Evolutionary conservation across 2,888 invertebrate species (phyloP), one percentile per base, ranked within the genome.

Genomic region (Meandrusa payeni): DNA sequence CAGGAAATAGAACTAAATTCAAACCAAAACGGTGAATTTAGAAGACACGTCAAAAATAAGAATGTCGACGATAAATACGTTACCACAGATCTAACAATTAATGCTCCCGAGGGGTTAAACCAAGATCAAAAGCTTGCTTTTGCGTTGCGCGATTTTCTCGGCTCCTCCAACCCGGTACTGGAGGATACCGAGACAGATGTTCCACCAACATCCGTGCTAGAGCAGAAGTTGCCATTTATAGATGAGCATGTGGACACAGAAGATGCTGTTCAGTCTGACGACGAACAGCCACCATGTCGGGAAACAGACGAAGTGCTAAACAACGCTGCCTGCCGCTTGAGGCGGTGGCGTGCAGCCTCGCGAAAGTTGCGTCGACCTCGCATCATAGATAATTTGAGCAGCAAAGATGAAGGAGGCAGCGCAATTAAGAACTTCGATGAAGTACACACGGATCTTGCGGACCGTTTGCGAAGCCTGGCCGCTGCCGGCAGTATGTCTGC

Each of bases 331-430:
- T 83, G 88, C 52, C 76, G 89, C 40, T 66, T 90, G 59, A 76
- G 85, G 49, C 66, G 87, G 31, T 87, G 89, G 75, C 82, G 88
- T 22, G 88, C 89, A 29, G 81, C 89, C 2, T 82, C 89, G 7
- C 71, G 89, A 31, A 86, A 89, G 55, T 69, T 89, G 20, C 79
- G 86, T 1, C 81, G 72, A 54, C 90, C 69, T 51, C 68, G 76
- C 54, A 89, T 73, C 23, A 89, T 89, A 34, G 87, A 89, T 59
- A 88, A 89, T 50, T 71, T 86, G 41, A 75, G 72, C 54, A 69
- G 72, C 2, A 64, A 61, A 26, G 76, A 71, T 17, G 74, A 73
- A 27, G 72, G 73, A 1, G 60, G 69, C 7, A 63, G 61, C 34
- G 47, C 52, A 3, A 59, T 55, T 32, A 73, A 70, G 42, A 56